phyloP scores from a whole-genome alignment of 2,888 invertebrate species.

The Marasmarcha lunaedactyla region DNA sequence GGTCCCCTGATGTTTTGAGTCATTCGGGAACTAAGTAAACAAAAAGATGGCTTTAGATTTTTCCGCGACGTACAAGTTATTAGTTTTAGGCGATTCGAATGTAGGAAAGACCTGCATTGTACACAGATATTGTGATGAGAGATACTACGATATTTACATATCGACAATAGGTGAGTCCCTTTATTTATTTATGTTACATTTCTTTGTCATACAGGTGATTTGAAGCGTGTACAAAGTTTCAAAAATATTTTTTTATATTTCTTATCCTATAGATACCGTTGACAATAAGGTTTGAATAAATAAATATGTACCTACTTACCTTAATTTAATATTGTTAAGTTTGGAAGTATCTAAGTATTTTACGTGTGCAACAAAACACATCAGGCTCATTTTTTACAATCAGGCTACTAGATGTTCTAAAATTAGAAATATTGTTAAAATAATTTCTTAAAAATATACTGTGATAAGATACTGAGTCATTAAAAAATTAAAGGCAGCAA shows the following conservation, averaged over 20 bases:
- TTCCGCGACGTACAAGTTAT: constrained; percentile 87
- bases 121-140: constrained; percentile 89
- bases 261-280: too few relatives aligned
- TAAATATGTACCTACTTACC: too few relatives aligned
- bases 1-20: constrained; percentile 57
- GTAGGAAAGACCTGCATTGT: constrained; percentile 93
- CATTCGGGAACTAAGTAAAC: constrained; percentile 56
- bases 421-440: too few relatives aligned
- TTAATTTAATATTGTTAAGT: too few relatives aligned
- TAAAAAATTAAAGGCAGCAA: too few relatives aligned
- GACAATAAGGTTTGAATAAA: too few relatives aligned
- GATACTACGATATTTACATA: constrained; percentile 91
- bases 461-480: too few relatives aligned
- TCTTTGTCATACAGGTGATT: constrained; percentile 49
- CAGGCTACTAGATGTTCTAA: too few relatives aligned
- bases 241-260: not conserved
- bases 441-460: too few relatives aligned
- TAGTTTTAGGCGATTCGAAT: constrained; percentile 90
- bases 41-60: constrained; percentile 84
- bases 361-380: too few relatives aligned
- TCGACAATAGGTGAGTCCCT: constrained; percentile 85
- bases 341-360: too few relatives aligned
- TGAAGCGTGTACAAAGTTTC: constrained; percentile 26
- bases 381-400: too few relatives aligned
- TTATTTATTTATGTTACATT: constrained; percentile 45